Percentiles rank a stretch among this genome's conserved stretches.
phyloP scores from a whole-genome alignment of 2,113 vertebrate genomes.

The Ophthalmotilapia sp. region DNA sequence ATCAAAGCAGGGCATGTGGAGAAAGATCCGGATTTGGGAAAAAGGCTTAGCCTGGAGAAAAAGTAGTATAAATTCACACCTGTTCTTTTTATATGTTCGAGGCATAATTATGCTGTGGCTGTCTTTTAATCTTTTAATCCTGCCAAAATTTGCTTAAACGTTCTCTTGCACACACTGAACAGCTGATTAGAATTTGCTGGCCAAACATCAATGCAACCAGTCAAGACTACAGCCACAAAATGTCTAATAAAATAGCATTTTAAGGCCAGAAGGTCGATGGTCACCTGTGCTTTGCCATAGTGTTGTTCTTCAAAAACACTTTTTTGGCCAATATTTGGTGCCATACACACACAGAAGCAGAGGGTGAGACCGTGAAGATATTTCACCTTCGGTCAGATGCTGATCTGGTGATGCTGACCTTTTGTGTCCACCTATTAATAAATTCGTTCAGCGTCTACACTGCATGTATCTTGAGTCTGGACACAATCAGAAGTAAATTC shows the following conservation, averaged over 20 bases:
- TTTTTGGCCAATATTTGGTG: not conserved
- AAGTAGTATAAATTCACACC: not conserved
- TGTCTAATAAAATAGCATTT: not conserved
- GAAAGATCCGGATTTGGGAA: not conserved
- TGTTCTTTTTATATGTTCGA: not conserved
- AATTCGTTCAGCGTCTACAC: not conserved
- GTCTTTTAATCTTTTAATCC: not conserved
- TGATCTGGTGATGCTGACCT: not conserved
- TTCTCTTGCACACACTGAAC: not conserved
- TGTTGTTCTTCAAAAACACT: not conserved
- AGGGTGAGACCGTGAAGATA: not conserved
- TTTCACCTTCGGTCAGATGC: not conserved
- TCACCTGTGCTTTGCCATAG: not conserved
- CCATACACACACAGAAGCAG: not conserved
- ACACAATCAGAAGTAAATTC: not conserved
- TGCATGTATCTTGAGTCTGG: not conserved
- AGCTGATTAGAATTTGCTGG: not conserved
- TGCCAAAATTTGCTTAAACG: not conserved
- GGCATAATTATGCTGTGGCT: not conserved
- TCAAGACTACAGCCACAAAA: not conserved
- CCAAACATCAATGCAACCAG: not conserved
- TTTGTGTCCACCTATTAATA: not conserved
- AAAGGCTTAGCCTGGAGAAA: not conserved
- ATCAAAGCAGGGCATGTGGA: not conserved
- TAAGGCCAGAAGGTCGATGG: not conserved